Base-by-base conservation (phyloP, 2,888 invertebrate genomes). In the Drosophila subquinaria region DNA sequence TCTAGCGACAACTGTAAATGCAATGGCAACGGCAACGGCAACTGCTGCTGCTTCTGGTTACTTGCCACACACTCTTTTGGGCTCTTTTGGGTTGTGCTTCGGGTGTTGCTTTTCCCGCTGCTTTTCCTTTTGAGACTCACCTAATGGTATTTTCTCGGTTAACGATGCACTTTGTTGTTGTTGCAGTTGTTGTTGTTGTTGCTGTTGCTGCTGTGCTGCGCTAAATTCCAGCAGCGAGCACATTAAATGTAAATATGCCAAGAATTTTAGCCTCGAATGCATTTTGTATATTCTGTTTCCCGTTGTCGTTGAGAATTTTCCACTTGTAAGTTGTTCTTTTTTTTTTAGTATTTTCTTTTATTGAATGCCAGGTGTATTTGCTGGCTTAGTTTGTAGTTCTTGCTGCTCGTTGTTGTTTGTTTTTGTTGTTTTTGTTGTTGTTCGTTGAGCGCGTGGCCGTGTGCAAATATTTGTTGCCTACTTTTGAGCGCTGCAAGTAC, bases 121-220 rank as follows among this genome's bases (percentile, higher is more conserved):
- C 75, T 81, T 69, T 52, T 66, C 73, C 79, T 82, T 69, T 73
- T 73, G 76, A 75, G 76, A 91, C 92, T 92, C 90, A 93, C 93
- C 93, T 83, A 93, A 91, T 78, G 93, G 93, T 82, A 93, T 93
- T 91, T 93, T 93, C 90, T 93, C 93, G 85, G 93, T 92, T 87
- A 92, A 89, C 84, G 92, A 91, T 88, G 90, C 79, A 65, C 76
- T 68, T 70, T 79, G 79, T 67, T 78, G 78, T 69, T 76, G 42
- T 15, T 17, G 42, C n/a, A n/a, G 78, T 33, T 66, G 76, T 20
- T 42, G 76, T 11, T 60, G 72, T 8, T 62, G 67, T 4, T 65
- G 77, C 6, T 60, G 68, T 23, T 79, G 81, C 56, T 76, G 83
- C 56, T 79, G 84, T 65, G 84, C 83, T 86, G 87, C 84, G 81